Percentiles rank a stretch among this genome's conserved stretches.
These are phyloP conservation scores for Ferrisia virgata DNA, from an alignment of 2,888 invertebrate species.

Conservation along the genomic window DNA sequence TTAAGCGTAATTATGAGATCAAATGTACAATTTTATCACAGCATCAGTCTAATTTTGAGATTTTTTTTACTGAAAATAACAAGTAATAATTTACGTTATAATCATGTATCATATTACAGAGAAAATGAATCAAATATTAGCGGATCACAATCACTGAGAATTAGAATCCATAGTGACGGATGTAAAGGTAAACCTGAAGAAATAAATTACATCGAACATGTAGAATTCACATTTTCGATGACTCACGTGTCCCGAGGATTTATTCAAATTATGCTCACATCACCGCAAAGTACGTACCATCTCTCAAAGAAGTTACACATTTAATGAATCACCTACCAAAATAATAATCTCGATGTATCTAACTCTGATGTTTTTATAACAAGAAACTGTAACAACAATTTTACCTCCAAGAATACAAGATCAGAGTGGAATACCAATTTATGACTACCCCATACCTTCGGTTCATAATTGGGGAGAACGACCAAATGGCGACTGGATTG, in stretches of 20 bases:
- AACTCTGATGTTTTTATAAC: not conserved
- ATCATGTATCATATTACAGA: not conserved
- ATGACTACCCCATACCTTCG: conserved; percentile 81
- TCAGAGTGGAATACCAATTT: conserved; percentile 65
- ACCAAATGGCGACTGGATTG: conserved; percentile 69
- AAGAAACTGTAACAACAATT: conserved; percentile 70
- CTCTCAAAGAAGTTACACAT: too few species aligned
- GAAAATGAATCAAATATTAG: not conserved
- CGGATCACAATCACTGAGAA: not conserved
- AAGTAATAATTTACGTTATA: not conserved
- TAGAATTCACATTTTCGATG: conserved; percentile 70
- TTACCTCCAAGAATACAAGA: conserved; percentile 69
- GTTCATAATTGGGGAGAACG: conserved; percentile 88
- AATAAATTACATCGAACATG: conserved; percentile 71
- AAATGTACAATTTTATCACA: too few species aligned
- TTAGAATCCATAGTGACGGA: conserved; percentile 47
- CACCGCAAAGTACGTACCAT: conserved; percentile 77
- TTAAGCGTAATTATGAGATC: too few species aligned
- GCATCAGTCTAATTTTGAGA: too few species aligned
- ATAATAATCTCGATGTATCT: not conserved
- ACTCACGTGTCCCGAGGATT: conserved; percentile 71
- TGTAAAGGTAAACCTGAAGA: conserved; percentile 48
- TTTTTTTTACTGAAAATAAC: too few species aligned
- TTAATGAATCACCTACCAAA: too few species aligned
- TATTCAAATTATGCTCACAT: conserved; percentile 69